Evolutionary conservation across 2,888 invertebrate genomes (phyloP).

Genomic region (Scaptomyza caliginosa): DNA sequence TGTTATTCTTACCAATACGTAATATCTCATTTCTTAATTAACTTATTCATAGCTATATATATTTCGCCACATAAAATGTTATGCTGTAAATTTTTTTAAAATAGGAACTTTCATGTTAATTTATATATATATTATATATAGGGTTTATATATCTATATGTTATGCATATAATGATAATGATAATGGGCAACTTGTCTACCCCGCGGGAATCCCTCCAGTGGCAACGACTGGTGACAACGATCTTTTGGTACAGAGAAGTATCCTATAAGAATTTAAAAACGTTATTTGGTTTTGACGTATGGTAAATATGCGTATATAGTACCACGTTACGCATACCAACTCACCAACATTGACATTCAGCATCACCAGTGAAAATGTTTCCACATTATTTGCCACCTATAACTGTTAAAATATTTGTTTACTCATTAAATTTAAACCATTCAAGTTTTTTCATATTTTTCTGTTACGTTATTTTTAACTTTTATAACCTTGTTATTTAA

Average conservation of each 20-base stretch:
- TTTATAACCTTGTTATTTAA: background rate
- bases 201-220: background rate
- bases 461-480: background rate
- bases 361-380: background rate
- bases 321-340: background rate
- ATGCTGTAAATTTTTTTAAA: conserved; percentile 63
- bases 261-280: conserved; percentile 5
- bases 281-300: background rate
- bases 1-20: conserved; percentile 45
- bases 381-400: conserved; percentile 71
- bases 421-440: conserved; percentile 2
- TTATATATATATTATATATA: conserved; percentile 46
- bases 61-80: conserved; percentile 52
- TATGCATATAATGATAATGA: conserved; percentile 3
- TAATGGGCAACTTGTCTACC: background rate
- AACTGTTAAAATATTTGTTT: conserved; percentile 61
- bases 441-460: background rate
- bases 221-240: conserved; percentile 1
- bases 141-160: conserved; percentile 22
- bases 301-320: background rate
- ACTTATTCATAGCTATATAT: conserved; percentile 40
- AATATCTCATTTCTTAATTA: conserved; percentile 37
- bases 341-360: conserved; percentile 8
- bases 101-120: conserved; percentile 79
- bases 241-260: background rate